These are phyloP conservation scores for Otocyon megalotis DNA, from an alignment of 2,113 vertebrate genomes.

Conservation along the genomic window DNA sequence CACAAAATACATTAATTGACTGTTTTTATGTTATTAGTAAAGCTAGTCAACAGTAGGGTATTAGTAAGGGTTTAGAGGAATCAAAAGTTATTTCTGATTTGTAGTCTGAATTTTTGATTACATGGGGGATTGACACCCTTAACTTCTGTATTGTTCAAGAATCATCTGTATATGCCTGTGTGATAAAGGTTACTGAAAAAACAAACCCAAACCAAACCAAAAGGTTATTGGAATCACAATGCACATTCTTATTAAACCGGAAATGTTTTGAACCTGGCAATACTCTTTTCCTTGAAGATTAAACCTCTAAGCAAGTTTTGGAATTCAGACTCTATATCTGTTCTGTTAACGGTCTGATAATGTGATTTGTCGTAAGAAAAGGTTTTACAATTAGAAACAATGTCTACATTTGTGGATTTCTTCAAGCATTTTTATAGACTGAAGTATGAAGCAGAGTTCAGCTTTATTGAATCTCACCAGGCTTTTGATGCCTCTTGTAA, in stretches of 20 bases:
- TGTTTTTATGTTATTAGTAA: neutral
- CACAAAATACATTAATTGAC: neutral
- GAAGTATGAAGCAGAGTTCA: neutral
- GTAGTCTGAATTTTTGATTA: neutral
- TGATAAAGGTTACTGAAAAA: neutral
- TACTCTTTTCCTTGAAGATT: neutral
- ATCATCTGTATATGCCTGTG: neutral
- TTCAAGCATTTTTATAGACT: neutral
- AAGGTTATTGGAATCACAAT: neutral
- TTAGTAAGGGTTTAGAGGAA: neutral
- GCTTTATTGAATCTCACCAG: neutral
- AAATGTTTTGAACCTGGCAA: neutral
- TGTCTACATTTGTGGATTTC: neutral
- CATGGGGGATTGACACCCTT: neutral
- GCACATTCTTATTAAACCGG: neutral
- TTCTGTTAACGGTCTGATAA: neutral
- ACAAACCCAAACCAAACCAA: neutral
- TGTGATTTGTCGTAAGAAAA: neutral
- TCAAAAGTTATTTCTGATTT: neutral
- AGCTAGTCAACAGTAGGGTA: neutral
- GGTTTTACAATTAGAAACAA: neutral
- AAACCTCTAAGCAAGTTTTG: constrained; percentile 5
- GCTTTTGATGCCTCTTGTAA: neutral
- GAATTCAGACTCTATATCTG: neutral
- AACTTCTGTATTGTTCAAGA: neutral